Evolutionary conservation across 2,888 invertebrate genomes (phyloP), one percentile per base, ranked within the genome.

Genomic region (Apamea crenata): DNA sequence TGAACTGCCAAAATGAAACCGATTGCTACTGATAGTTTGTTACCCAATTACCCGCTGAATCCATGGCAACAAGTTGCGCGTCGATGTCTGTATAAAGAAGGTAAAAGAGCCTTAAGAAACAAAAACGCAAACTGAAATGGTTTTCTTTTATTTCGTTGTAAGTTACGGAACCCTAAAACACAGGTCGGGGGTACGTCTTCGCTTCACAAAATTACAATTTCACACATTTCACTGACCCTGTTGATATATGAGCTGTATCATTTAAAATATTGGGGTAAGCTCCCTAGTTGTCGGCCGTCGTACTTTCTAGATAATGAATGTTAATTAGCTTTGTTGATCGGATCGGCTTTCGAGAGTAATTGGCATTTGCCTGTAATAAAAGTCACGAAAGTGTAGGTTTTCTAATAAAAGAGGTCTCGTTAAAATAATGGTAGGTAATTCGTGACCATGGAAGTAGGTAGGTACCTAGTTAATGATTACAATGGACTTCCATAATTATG

Each of bases 141-240:
- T 50, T 65, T 72, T 77, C 29, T 50, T 32, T 14, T 21, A 56
- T 68, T 69, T 53, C 5, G 16, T 50, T 74, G 2, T 25, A 29
- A 40, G 16, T 14, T 70, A 72, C 1, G 67, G 70, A 36, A 70
- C 81, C 56, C 61, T 76, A 63, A 84, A 78, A 87, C 14, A 29
- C 44, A 79, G 65, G 56, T 85, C 66, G 72, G 36, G 68, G 14
- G 16, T 50, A 65, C 76, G 73, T 88, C 68, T 84, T 76, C 77
- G 74, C 68, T 78, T 83, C 84, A 81, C 69, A 71, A 90, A 91
- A 91, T 91, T 91, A 90, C 91, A 90, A 91, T 92, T 91, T 88
- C 90, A 85, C 91, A 91, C 91, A 91, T 92, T 90, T 83, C 87
- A 83, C 85, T 91, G 89, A 89, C 90, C 89, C 81, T 80, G 74